Base-by-base conservation (phyloP, 2,113 vertebrate genomes). In the Saimiri boliviensis region DNA sequence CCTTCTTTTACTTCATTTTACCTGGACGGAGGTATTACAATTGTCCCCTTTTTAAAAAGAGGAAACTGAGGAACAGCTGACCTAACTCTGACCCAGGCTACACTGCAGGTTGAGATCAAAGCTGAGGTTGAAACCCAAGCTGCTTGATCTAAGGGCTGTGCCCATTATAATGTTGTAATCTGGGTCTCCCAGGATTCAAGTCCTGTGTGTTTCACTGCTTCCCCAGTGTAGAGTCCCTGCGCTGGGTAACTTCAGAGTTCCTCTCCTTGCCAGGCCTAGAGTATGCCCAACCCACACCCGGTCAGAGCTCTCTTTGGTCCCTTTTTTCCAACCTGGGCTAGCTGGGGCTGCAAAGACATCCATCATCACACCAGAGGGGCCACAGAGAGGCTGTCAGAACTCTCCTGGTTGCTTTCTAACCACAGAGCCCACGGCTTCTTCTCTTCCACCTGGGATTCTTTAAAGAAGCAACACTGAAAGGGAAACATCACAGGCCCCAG, bases 241-340 rank as follows among this genome's bases (percentile, higher is more conserved):
- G 81, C 45, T 13, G 35, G 42, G 58, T 3, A 30, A 20, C 60
- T 58, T 47, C 86, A 37, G 23, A 32, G 86, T 20, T 6, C 30
- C 13, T 45, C 27, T 77, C 12, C n/a, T 35, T 30, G 58, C 45
- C 52, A 68, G 76, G 58, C 42, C 42, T 13, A 54, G 2, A 54
- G n/a, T 25, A 20, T 0, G 2, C 7, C 42, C 20, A 40, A 45
- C 30, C 71, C 73, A 45, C n/a, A 35, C 6, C 6, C 32, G 6
- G 0, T 37, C 7, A 3, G 40, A 35, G 8, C 70, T 83, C 66
- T 82, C 5, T 1, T 17, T 2, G 16, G 25, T 12, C 66, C 68
- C 17, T 52, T 52, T 16, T 12, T 2, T 37, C 13, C 40, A 3
- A 5, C 32, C 27, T 3, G 0, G 35, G 16, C 6, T 0, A 56